Evolutionary conservation across 2,113 vertebrate species (phyloP).

Genomic region (Pipa parva): DNA sequence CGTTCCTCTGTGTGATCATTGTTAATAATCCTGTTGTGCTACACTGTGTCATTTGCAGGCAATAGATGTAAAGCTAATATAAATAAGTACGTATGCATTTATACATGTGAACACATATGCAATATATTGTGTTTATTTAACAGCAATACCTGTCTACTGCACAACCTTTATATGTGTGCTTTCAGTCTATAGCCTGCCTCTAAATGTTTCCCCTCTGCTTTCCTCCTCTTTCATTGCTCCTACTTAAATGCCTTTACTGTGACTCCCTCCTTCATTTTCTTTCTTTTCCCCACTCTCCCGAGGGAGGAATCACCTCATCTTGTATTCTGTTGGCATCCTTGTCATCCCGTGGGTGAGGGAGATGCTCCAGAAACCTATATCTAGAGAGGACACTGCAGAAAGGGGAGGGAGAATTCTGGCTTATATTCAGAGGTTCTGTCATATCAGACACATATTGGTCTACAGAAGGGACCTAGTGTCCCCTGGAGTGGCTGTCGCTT

Average conservation of each 20-base stretch:
- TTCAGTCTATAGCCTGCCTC: too few relatives aligned
- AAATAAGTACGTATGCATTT: too few relatives aligned
- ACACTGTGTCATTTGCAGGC: neutral
- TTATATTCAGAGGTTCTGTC: neutral
- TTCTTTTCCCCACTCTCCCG: slow-evolving; percentile 6
- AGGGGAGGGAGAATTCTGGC: neutral
- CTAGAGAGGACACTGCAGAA: slow-evolving; percentile 32
- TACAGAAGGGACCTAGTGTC: neutral
- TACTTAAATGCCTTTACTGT: slow-evolving; percentile 3
- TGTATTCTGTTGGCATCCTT: slow-evolving; percentile 30
- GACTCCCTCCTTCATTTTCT: slow-evolving; percentile 10
- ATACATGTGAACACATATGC: too few relatives aligned
- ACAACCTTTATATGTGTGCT: neutral
- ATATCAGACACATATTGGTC: neutral
- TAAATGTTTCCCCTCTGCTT: neutral
- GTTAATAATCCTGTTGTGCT: neutral
- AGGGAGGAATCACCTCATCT: slow-evolving; percentile 28
- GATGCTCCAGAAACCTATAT: slow-evolving; percentile 38
- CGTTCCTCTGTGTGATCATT: neutral
- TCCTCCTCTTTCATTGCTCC: neutral
- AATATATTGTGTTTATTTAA: too few relatives aligned
- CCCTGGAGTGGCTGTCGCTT: neutral
- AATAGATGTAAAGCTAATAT: neutral
- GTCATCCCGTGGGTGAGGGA: slow-evolving; percentile 19
- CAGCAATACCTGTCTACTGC: neutral